Percentiles rank a stretch among this genome's conserved stretches.
phyloP scores from a whole-genome alignment of 1,140 invertebrate species.

The Monochamus saltuarius region DNA sequence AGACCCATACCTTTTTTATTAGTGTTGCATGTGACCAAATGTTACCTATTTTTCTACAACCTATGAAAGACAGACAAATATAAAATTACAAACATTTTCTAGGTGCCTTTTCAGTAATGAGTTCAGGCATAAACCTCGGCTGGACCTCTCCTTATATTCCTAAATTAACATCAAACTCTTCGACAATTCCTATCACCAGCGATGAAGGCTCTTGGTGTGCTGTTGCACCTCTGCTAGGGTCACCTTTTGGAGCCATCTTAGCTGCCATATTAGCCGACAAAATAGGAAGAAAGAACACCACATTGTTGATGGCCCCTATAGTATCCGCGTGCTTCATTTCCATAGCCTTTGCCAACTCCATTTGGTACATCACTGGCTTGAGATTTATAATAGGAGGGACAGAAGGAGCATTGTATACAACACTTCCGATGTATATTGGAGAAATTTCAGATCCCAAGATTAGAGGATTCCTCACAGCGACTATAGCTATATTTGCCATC shows the following conservation, averaged over 20 bases:
- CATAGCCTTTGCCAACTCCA: constrained; percentile 58
- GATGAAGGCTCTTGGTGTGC: constrained; percentile 67
- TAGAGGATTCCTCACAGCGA: constrained; percentile 42
- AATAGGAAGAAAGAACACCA: constrained; percentile 67
- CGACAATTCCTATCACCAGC: constrained; percentile 54
- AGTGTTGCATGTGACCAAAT: no score
- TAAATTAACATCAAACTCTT: constrained; percentile 31
- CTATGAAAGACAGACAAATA: no score
- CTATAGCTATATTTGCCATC: constrained; percentile 41
- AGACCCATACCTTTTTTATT: no score
- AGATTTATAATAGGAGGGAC: constrained; percentile 63
- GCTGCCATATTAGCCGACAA: constrained; percentile 55
- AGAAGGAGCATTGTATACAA: constrained; percentile 67
- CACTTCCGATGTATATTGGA: constrained; percentile 65
- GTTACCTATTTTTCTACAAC: no score
- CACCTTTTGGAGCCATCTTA: constrained; percentile 55
- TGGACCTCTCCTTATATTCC: constrained; percentile 49
- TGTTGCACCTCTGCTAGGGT: constrained; percentile 48
- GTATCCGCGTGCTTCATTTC: constrained; percentile 65
- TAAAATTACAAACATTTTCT: constrained; percentile 6
- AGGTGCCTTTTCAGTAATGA: constrained; percentile 40
- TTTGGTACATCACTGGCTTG: constrained; percentile 44
- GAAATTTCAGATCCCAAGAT: constrained; percentile 69
- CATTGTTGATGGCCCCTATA: constrained; percentile 61
- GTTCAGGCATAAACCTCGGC: constrained; percentile 42